Base-by-base conservation (phyloP, 2,797 vertebrate genomes). In the Melanotaenia parkinsoni region DNA sequence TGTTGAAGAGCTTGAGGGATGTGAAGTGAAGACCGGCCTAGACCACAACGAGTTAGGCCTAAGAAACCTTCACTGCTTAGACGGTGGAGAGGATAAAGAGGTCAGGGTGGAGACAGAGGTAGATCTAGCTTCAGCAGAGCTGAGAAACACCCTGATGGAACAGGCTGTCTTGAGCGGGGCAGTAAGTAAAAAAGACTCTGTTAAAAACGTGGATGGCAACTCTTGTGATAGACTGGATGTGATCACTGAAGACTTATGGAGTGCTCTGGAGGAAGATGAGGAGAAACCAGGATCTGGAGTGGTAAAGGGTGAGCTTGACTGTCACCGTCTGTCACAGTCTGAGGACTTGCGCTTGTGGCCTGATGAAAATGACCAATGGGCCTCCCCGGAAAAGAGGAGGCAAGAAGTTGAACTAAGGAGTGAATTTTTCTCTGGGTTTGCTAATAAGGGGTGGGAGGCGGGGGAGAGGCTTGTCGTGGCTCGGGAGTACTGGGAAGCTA, bases 361-460 rank as follows among this genome's bases (percentile, higher is more conserved):
- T 2, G 86, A 90, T 14, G 94, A 94, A 86, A 96, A 95, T 67
- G 91, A 95, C 80, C 94, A 95, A 79, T 95, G 93, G 94, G 93
- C 92, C 33, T 90, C 93, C 69, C 87, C 94, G 0, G 93, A 95
- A 67, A 93, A 80, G 73, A 88, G 82, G 40, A 77, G 76, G 65
- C 86, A 88, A n/a, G 93, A 94, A 66, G 54, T 60, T 3, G 93
- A 94, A 3, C 90, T 95, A 2, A 83, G 81, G 9, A 90, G 92
- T 3, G 94, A 95, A 54, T 90, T 94, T 50, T 92, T 93, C 74
- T 86, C 93, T 0, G 87, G 89, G 51, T 93, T 93, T 33, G 77
- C 53, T 30, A 86, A 90, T 45, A 88, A 91, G 24, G 83, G 82
- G 2, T 94, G 93, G 93, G 89, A 83, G 73, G 88, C 92, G 14